phyloP scores from a whole-genome alignment of 2,888 invertebrate genomes.

The Nineta flava region DNA sequence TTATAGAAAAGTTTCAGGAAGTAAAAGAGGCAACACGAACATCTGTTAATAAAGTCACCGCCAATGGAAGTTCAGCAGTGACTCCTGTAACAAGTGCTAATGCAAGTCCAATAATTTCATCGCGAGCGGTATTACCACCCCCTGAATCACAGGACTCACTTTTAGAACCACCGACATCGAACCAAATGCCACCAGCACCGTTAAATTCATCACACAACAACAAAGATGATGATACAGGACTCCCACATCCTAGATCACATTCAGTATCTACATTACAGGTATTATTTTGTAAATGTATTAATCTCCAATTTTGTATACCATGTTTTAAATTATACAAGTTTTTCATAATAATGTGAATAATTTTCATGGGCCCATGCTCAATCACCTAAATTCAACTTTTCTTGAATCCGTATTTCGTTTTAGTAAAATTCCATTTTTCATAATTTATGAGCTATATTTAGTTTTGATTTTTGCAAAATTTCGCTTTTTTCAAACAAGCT shows the following conservation, averaged over 20 bases:
- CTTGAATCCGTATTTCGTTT: too few species aligned
- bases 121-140: conserved; percentile 39
- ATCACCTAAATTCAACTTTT: too few species aligned
- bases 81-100: conserved; percentile 79
- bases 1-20: conserved; percentile 96
- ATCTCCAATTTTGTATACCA: background rate
- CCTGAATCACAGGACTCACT: conserved; percentile 28
- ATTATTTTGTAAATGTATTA: conserved; percentile 11
- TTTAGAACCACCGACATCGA: conserved; percentile 27
- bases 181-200: conserved; percentile 22
- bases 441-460: too few species aligned
- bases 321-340: background rate
- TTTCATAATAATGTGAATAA: too few species aligned
- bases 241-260: conserved; percentile 44
- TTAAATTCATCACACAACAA: conserved; percentile 16
- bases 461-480: too few species aligned
- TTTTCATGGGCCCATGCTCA: too few species aligned
- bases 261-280: conserved; percentile 40
- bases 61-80: conserved; percentile 43
- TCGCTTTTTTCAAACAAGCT: too few species aligned
- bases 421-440: too few species aligned
- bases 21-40: conserved; percentile 86
- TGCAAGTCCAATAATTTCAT: conserved; percentile 66
- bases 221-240: conserved; percentile 27
- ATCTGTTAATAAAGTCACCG: conserved; percentile 45